Percentiles rank a stretch among this genome's conserved stretches.
These are phyloP conservation scores for Cosmia pyralina DNA, from an alignment of 2,888 invertebrate species.

Conservation along the genomic window DNA sequence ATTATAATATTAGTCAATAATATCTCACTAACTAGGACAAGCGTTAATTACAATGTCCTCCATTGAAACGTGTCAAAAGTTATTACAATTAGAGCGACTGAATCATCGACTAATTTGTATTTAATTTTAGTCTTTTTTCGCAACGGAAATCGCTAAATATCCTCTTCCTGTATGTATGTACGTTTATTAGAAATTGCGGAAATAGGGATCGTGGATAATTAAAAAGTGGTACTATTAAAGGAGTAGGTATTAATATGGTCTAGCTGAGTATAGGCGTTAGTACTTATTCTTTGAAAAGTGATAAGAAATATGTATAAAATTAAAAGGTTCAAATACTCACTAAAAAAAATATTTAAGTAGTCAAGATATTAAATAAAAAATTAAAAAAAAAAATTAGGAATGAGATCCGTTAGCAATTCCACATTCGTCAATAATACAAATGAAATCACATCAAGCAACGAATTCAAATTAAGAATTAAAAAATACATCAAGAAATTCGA, in stretches of 20 bases:
- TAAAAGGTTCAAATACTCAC: not conserved
- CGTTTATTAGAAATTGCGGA: conserved; percentile 61
- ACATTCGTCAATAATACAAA: conserved; percentile 31
- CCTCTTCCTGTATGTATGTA: conserved; percentile 69
- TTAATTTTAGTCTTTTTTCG: conserved; percentile 69
- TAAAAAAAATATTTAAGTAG: no score
- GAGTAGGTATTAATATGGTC: not conserved
- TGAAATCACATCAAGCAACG: conserved; percentile 32
- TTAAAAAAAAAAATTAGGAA: not conserved
- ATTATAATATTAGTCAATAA: conserved; percentile 55
- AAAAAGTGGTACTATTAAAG: conserved; percentile 29
- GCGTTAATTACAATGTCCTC: conserved; percentile 71
- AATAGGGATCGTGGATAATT: conserved; percentile 35
- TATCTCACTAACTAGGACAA: conserved; percentile 52
- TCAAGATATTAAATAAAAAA: no score
- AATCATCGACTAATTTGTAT: conserved; percentile 68
- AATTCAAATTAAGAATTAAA: conserved; percentile 63
- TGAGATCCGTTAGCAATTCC: not conserved
- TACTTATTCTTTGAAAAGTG: not conserved
- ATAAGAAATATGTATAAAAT: not conserved
- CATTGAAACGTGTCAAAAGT: conserved; percentile 68
- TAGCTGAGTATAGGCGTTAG: not conserved
- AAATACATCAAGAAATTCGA: conserved; percentile 68
- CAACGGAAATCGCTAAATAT: conserved; percentile 76
- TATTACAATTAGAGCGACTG: conserved; percentile 65